Evolutionary conservation across 2,113 vertebrate genomes (phyloP), one percentile per base, ranked within the genome.

Genomic region (Motacilla alba): DNA sequence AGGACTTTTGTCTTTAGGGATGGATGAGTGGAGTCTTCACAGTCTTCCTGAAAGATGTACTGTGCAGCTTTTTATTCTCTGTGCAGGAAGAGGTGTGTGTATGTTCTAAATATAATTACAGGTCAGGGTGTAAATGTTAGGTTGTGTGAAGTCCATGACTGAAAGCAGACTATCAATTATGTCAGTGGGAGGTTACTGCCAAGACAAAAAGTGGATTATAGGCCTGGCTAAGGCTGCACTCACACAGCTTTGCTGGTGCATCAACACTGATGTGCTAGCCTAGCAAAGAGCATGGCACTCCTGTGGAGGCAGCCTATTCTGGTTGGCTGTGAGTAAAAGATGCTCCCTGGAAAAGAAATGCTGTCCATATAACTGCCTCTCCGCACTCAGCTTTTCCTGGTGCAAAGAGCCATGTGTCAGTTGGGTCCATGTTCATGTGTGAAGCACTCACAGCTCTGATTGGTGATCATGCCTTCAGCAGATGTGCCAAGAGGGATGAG

Each of bases 101-200:
- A 18, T 67, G 60, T 89, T 92, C 90, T 88, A 66, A 93, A 87
- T 67, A 64, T 77, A 93, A 81, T 94, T 83, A 62, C 58, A 69
- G 83, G 59, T 66, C 86, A 79, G 66, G 39, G 55, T 70, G 44
- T 94, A 93, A 95, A 94, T 89, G 81, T 49, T 81, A 77, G 92
- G 84, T 16, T 83, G 24, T 47, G n/a, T 63, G 79, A 83, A 88
- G 63, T 68, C 83, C 49, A 7, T 43, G 50, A 52, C 59, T 72
- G 83, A 89, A 88, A 82, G 56, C 69, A 94, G 79, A 83, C 68
- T 83, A 95, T 81, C 89, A 92, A 60, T 95, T 96, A 90, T 92
- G 68, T 52, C 92, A 72, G 87, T 86, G 79, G 92, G 83, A 93
- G 52, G 49, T 90, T 78, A 52, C 78, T 95, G 83, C 90, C 85